These are phyloP conservation scores for Zoanthus solanderi DNA, from an alignment of 92 coral and sea anemone species.

Conservation along the genomic window DNA sequence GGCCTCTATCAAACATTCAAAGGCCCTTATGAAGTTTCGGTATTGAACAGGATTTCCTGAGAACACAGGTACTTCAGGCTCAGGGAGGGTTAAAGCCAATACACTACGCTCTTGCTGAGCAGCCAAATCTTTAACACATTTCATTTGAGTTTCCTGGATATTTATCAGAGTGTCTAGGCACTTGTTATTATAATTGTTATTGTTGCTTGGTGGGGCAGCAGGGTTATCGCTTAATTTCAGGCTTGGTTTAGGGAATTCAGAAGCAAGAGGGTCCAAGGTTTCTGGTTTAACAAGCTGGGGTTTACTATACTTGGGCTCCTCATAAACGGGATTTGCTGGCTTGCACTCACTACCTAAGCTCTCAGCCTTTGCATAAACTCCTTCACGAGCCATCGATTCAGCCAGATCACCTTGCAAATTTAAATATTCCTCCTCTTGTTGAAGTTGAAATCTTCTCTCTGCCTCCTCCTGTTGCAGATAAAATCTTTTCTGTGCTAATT, in stretches of 20 bases:
- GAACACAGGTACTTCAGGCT: constrained; percentile 61
- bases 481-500: neutral
- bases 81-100: constrained; percentile 43
- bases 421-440: neutral
- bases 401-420: neutral
- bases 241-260: too few relatives aligned
- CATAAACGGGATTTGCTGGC: neutral
- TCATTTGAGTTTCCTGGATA: neutral
- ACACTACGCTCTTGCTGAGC: neutral
- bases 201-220: too few relatives aligned
- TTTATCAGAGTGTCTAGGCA: neutral
- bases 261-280: neutral
- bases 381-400: neutral
- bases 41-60: constrained; percentile 69
- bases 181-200: neutral
- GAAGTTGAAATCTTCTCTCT: neutral
- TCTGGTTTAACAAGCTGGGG: neutral
- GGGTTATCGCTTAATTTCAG: too few relatives aligned
- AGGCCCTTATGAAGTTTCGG: constrained; percentile 69
- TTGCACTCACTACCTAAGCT: too few relatives aligned
- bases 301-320: neutral
- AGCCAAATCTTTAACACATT: neutral
- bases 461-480: neutral
- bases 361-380: neutral
- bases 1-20: constrained; percentile 70